Evolutionary conservation across 2,888 invertebrate species (phyloP).

Genomic region (Apocheima hispidaria): DNA sequence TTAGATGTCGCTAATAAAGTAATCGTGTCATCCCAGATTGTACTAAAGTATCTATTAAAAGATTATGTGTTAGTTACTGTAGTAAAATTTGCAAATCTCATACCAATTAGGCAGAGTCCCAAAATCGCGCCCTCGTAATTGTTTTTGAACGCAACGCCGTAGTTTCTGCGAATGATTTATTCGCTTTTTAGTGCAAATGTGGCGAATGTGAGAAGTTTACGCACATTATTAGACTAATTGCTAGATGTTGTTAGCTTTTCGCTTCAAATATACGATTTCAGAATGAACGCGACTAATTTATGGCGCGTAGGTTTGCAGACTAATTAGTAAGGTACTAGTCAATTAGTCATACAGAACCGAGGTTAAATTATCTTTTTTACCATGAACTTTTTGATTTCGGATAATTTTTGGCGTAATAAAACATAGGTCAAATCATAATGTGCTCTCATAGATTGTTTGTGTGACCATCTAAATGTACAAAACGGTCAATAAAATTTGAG

Average conservation of each 20-base stretch:
- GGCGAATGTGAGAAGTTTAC: constrained; percentile 40
- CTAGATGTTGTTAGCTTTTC: constrained; percentile 23
- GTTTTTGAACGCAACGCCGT: constrained; percentile 80
- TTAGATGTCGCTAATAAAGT: constrained; percentile 48
- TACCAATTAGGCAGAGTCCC: constrained; percentile 85
- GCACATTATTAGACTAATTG: constrained; percentile 37
- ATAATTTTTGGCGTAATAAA: background rate
- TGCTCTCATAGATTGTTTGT: no score
- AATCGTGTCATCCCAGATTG: constrained; percentile 48
- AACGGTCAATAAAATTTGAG: no score
- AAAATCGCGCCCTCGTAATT: constrained; percentile 82
- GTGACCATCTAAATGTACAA: no score
- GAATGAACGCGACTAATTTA: constrained; percentile 20
- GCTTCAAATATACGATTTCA: constrained; percentile 15
- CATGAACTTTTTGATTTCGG: background rate
- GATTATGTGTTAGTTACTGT: constrained; percentile 14
- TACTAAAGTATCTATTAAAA: background rate
- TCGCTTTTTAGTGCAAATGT: constrained; percentile 53
- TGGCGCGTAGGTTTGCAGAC: constrained; percentile 1
- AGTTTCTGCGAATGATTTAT: constrained; percentile 80
- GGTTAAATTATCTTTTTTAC: no score
- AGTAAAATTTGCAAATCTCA: constrained; percentile 80
- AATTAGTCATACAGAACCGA: background rate
- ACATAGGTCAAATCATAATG: no score
- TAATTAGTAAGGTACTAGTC: background rate